Conservation (phyloP, 2,888 invertebrate genomes). For the Harpalus rufipes region DNA sequence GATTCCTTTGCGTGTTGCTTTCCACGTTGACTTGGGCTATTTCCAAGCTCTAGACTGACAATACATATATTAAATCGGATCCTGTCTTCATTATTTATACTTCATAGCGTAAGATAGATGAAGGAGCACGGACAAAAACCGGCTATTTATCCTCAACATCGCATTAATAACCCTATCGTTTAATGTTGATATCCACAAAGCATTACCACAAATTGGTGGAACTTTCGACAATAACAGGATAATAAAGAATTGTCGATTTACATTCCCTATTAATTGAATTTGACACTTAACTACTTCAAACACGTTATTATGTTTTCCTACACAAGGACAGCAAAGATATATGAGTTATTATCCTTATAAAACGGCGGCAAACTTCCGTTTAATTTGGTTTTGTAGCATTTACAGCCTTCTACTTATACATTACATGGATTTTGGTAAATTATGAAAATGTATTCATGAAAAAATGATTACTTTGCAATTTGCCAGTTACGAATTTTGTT, state of each 20-base stretch:
- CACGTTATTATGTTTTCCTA: not conserved
- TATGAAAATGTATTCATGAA: slow-evolving; percentile 6
- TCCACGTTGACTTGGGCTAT: slow-evolving; percentile 30
- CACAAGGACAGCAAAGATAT: not conserved
- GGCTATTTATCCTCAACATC: slow-evolving; percentile 9
- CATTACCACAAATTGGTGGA: slow-evolving; percentile 7
- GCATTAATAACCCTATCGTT: slow-evolving; percentile 37
- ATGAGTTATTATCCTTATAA: not conserved
- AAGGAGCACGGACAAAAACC: slow-evolving; percentile 9
- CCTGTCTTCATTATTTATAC: slow-evolving; percentile 56
- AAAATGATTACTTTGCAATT: slow-evolving; percentile 3
- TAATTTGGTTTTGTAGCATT: not conserved
- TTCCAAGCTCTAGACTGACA: slow-evolving; percentile 34
- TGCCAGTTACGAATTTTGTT: not conserved
- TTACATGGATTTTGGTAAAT: not conserved
- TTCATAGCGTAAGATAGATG: slow-evolving; percentile 37
- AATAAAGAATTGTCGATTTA: slow-evolving; percentile 18
- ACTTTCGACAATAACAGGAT: slow-evolving; percentile 15
- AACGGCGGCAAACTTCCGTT: not conserved
- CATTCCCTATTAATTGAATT: not conserved
- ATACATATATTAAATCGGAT: slow-evolving; percentile 55
- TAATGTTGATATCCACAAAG: not conserved
- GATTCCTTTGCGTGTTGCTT: slow-evolving; percentile 39
- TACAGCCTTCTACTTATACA: not conserved
- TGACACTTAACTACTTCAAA: not conserved